Percentiles rank a stretch among this genome's conserved stretches.
phyloP scores from a whole-genome alignment of 2,888 invertebrate genomes.

The Laspeyria flexula region DNA sequence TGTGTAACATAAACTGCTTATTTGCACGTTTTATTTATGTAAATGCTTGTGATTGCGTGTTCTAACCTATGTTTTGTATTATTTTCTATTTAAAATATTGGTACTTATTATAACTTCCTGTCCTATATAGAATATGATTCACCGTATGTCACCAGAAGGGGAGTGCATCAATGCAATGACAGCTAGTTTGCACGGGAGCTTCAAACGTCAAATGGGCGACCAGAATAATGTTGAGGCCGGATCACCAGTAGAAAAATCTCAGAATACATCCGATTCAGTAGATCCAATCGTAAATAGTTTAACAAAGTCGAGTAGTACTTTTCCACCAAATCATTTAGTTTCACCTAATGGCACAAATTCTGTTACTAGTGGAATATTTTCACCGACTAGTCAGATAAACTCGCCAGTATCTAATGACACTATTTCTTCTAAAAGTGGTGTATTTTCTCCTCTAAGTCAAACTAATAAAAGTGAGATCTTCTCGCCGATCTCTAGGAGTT shows the following conservation, averaged over 20 bases:
- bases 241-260: constrained; percentile 78
- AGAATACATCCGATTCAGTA: constrained; percentile 73
- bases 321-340: constrained; percentile 75
- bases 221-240: constrained; percentile 69
- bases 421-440: constrained; percentile 82
- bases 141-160: constrained; percentile 90
- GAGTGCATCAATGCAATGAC: constrained; percentile 87
- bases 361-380: constrained; percentile 83
- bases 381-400: constrained; percentile 84
- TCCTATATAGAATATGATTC: constrained; percentile 87
- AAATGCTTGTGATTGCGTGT: constrained; percentile 42
- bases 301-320: constrained; percentile 73
- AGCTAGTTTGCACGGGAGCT: constrained; percentile 88
- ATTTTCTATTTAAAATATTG: constrained; percentile 40
- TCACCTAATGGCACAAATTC: constrained; percentile 83
- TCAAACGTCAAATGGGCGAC: constrained; percentile 85
- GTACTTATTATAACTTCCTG: constrained; percentile 64
- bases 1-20: constrained; percentile 50
- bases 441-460: constrained; percentile 83
- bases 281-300: constrained; percentile 75
- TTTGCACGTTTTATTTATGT: constrained; percentile 40
- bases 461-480: constrained; percentile 82
- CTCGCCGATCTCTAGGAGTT: constrained; percentile 79
- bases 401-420: constrained; percentile 83
- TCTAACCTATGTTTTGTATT: constrained; percentile 48